These are phyloP conservation scores for Hexactinellida sp. DNA, from an alignment of 37 sponge, comb jelly and placozoan genomes.

Conservation along the genomic window DNA sequence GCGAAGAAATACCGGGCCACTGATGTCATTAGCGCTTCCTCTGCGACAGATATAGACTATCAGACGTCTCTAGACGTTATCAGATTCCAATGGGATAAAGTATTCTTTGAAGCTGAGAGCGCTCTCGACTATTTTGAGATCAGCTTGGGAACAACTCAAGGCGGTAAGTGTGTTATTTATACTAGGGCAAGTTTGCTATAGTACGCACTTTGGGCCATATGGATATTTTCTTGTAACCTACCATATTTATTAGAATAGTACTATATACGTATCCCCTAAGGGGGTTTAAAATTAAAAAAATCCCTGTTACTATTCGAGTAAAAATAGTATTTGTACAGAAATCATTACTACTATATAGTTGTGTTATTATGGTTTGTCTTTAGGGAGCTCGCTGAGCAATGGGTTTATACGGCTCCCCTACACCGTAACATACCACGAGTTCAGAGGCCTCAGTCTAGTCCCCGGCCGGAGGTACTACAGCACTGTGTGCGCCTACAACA, in stretches of 20 bases:
- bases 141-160: background rate
- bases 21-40: background rate
- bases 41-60: background rate
- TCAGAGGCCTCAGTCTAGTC: background rate
- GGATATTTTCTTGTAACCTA: no score
- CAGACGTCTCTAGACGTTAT: background rate
- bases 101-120: constrained; percentile 28
- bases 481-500: background rate
- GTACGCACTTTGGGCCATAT: no score
- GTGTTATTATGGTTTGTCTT: no score
- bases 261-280: no score
- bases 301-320: no score
- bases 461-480: background rate
- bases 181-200: no score
- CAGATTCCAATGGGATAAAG: constrained; percentile 29
- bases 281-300: no score
- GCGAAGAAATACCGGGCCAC: background rate
- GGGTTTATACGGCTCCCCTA: background rate
- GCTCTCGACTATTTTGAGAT: background rate
- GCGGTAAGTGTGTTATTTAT: no score
- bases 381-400: background rate
- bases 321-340: no score
- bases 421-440: background rate
- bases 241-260: no score
- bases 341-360: no score